Conservation (phyloP, 2,113 vertebrate genomes). For the Pseudolaguvia tuberculata region DNA sequence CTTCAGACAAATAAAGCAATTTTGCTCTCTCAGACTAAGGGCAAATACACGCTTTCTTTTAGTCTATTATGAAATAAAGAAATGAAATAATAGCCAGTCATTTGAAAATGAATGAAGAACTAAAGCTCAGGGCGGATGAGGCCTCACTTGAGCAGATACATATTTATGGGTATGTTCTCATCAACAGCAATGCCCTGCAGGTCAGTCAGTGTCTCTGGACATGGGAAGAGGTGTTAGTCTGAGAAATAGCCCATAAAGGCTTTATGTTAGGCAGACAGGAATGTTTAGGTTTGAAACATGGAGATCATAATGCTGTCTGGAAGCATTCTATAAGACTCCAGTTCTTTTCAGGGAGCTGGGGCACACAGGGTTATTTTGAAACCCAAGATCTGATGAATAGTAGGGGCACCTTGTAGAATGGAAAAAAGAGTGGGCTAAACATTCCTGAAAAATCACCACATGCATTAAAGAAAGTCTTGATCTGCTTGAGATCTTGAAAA, state of each 20-base stretch:
- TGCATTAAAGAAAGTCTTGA: conserved; percentile 12
- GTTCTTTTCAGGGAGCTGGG: background rate
- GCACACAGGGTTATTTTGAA: conserved; percentile 11
- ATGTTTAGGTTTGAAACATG: background rate
- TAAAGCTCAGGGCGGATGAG: conserved; percentile 10
- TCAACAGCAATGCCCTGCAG: conserved; percentile 3
- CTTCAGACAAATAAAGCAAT: conserved; percentile 5
- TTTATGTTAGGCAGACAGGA: background rate
- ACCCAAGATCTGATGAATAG: conserved; percentile 15
- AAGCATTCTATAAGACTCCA: conserved; percentile 18
- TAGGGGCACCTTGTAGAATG: conserved; percentile 6
- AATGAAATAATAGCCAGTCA: background rate
- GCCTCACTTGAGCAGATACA: conserved; percentile 10
- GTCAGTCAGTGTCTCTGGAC: conserved; percentile 19
- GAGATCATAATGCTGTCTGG: background rate
- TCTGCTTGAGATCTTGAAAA: conserved; percentile 20
- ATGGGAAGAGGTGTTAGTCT: background rate
- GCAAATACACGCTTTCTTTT: conserved; percentile 1
- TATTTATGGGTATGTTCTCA: conserved; percentile 30
- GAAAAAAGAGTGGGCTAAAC: background rate
- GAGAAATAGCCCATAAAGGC: conserved; percentile 15
- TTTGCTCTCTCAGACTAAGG: background rate
- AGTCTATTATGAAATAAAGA: background rate
- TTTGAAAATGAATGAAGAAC: background rate
- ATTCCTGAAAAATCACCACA: conserved; percentile 29